Evolutionary conservation across 1,140 invertebrate species (phyloP).

Genomic region (Agrilus planipennis): DNA sequence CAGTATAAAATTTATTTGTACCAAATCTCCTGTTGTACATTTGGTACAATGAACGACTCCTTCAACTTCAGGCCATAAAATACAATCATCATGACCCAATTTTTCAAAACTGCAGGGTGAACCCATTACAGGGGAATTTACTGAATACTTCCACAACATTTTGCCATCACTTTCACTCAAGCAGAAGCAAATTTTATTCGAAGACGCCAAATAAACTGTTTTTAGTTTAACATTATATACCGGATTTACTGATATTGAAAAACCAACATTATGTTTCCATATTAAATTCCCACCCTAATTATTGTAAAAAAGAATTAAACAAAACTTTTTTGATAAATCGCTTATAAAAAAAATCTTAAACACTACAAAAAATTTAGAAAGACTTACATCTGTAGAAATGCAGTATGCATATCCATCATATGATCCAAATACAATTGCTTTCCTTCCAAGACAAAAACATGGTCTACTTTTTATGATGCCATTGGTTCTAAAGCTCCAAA

Average conservation of each 20-base stretch:
- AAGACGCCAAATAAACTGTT: constrained; percentile 39
- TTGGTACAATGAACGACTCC: constrained; percentile 39
- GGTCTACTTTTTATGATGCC: constrained; percentile 57
- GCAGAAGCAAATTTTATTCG: constrained; percentile 45
- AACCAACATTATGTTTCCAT: constrained; percentile 36
- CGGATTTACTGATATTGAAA: constrained; percentile 49
- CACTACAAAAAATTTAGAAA: constrained; percentile 7
- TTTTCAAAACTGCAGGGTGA: constrained; percentile 40
- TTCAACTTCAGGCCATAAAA: constrained; percentile 43
- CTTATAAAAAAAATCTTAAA: constrained; percentile 11
- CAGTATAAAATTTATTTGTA: constrained; percentile 20
- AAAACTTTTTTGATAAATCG: too few species aligned
- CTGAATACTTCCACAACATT: constrained; percentile 38
- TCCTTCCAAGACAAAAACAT: constrained; percentile 29
- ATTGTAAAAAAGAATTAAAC: too few species aligned
- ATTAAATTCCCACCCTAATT: constrained; percentile 32
- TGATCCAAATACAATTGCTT: constrained; percentile 48
- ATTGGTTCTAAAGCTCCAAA: constrained; percentile 49
- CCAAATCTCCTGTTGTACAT: constrained; percentile 10
- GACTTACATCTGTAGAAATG: constrained; percentile 42
- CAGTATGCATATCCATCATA: constrained; percentile 55
- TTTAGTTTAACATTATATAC: constrained; percentile 33
- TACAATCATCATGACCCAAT: constrained; percentile 40
- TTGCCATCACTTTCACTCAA: constrained; percentile 34
- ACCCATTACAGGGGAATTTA: constrained; percentile 49